These are phyloP conservation scores for Distichodus sexfasciatus DNA, from an alignment of 2,797 vertebrate genomes.

Conservation along the genomic window DNA sequence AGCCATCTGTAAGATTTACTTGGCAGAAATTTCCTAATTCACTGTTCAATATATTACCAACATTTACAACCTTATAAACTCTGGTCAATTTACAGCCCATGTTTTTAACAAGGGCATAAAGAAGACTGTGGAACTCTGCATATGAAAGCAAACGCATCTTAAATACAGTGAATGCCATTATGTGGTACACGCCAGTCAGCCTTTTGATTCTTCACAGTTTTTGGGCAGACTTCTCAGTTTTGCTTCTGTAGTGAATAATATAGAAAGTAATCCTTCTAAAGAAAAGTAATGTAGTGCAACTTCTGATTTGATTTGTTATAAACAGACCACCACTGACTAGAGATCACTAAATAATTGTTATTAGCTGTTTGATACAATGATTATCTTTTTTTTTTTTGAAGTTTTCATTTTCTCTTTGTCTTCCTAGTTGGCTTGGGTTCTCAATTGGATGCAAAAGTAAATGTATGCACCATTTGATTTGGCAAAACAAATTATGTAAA, in stretches of 20 bases:
- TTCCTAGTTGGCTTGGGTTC: neutral
- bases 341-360: too few relatives aligned
- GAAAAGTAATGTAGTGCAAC: too few relatives aligned
- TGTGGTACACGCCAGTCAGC: too few relatives aligned
- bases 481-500: neutral
- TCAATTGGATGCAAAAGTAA: neutral
- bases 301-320: too few relatives aligned
- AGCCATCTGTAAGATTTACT: neutral
- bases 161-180: slow-evolving; percentile 1
- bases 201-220: too few relatives aligned
- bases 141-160: neutral
- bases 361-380: too few relatives aligned
- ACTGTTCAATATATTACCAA: slow-evolving; percentile 2
- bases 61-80: slow-evolving; percentile 9
- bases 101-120: slow-evolving; percentile 17
- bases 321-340: too few relatives aligned
- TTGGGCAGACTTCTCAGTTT: too few relatives aligned
- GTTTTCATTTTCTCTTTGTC: too few relatives aligned
- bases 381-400: too few relatives aligned
- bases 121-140: neutral
- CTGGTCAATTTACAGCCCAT: neutral
- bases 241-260: too few relatives aligned
- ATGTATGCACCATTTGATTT: neutral
- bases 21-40: neutral
- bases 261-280: too few relatives aligned